Evolutionary conservation across 2,113 vertebrate genomes (phyloP), one percentile per base, ranked within the genome.

Genomic region (Microtus oregoni): DNA sequence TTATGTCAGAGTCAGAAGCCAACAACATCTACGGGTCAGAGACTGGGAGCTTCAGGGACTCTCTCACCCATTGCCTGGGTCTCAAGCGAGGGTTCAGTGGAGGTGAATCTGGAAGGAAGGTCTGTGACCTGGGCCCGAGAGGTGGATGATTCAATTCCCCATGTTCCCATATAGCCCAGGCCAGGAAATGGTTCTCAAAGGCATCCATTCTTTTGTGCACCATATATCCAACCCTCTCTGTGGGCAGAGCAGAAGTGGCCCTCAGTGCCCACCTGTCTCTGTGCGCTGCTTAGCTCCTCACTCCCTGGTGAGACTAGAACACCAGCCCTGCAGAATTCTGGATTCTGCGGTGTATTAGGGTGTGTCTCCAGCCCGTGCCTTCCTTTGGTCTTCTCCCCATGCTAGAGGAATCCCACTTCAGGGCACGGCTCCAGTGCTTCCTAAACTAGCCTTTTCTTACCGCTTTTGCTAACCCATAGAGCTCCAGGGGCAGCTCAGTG

Each of bases 141-240:
- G 70, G 30, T 44, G 0, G n/a, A 92, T 47, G 41, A 75, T 32
- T 32, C 24, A 20, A 20, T 58, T 73, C 35, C 2, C 9, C 52
- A 77, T 63, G 81, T 28, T 22, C 26, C 44, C 26, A 7, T 78
- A n/a, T n/a, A 82, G 81, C 67, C 30, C 67, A 90, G 68, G 63
- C 13, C 68, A 94, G 38, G 35, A 73, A 92, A 77, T 70, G 76
- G 5, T 87, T 88, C 73, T 81, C 32, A 94, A 89, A 95, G 26
- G 44, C 24, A 65, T 13, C 28, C 15, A 41, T 55, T 58, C 35
- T 65, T 77, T 41, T 55, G 44, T 67, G 61, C 85, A 24, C 63
- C 90, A 81, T 41, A 76, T 61, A 55, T 14, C 20, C 55, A 55
- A 26, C 35, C 55, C 1, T 7, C 30, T 63, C 24, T 68, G 50